A percentile compares a stretch with the other conserved stretches of the same genome.
phyloP scores from a whole-genome alignment of 1,140 invertebrate species.

The Penaeus chinensis region DNA sequence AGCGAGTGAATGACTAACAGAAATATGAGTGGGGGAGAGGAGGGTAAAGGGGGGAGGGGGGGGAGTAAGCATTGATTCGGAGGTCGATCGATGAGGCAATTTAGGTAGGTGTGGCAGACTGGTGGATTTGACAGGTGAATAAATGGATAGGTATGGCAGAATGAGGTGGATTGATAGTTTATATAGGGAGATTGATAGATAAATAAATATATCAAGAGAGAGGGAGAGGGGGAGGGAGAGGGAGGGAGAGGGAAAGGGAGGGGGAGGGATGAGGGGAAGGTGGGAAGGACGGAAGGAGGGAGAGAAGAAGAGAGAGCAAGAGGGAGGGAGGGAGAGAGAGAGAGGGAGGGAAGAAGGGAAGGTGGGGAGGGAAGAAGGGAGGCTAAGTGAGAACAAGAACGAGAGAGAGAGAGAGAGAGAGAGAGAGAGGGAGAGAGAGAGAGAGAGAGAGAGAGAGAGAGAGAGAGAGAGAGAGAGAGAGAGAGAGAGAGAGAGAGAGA shows the following conservation, averaged over 20 bases:
- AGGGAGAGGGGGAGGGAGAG: not conserved
- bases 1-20: no score
- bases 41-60: no score
- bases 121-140: no score
- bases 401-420: constrained; percentile 20
- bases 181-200: no score
- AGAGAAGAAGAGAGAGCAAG: no score
- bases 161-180: no score
- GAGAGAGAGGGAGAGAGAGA: not conserved
- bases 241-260: not conserved
- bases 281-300: not conserved
- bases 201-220: not conserved
- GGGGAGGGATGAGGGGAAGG: not conserved
- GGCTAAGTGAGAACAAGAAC: not conserved
- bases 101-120: no score
- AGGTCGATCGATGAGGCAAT: no score
- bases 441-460: not conserved
- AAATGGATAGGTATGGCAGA: no score
- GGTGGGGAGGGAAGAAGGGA: not conserved
- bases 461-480: not conserved
- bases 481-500: not conserved
- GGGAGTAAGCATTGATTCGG: no score
- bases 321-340: not conserved
- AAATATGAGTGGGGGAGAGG: no score
- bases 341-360: not conserved